A percentile compares a stretch with the other conserved stretches of the same genome.
These are phyloP conservation scores for Morus bassanus DNA, from an alignment of 2,797 vertebrate genomes.

Conservation along the genomic window DNA sequence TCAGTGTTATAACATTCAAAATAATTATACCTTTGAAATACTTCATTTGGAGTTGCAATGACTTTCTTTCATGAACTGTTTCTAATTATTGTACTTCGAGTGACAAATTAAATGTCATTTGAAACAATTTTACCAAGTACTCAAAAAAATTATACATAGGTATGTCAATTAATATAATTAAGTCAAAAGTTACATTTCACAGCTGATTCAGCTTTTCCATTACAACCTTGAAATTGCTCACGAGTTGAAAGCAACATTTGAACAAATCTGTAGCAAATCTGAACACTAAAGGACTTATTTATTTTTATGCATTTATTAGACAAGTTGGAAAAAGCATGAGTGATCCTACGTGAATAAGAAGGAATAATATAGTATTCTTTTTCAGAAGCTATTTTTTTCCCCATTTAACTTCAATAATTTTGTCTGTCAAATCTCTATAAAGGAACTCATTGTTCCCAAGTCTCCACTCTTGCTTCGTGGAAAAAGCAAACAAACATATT, in stretches of 20 bases:
- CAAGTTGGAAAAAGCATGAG: background rate
- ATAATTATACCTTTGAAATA: slow-evolving; percentile 75
- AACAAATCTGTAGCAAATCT: slow-evolving; percentile 25
- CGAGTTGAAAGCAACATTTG: slow-evolving; percentile 21
- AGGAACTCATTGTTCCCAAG: background rate
- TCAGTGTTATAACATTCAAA: slow-evolving; percentile 59
- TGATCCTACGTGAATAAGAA: background rate
- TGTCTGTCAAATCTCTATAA: slow-evolving; percentile 16
- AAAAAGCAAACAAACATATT: slow-evolving; percentile 50
- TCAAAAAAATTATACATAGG: slow-evolving; percentile 70
- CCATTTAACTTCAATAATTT: background rate
- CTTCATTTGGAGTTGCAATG: slow-evolving; percentile 70
- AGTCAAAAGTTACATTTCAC: slow-evolving; percentile 60
- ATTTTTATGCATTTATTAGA: slow-evolving; percentile 3
- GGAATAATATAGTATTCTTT: background rate
- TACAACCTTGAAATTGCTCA: slow-evolving; percentile 13
- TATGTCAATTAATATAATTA: slow-evolving; percentile 76
- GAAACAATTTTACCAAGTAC: slow-evolving; percentile 75
- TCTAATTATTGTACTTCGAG: slow-evolving; percentile 76
- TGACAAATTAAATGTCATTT: slow-evolving; percentile 79
- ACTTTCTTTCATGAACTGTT: slow-evolving; percentile 75
- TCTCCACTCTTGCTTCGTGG: background rate
- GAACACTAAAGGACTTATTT: background rate
- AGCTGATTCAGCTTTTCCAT: slow-evolving; percentile 63
- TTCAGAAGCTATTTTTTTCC: background rate